phyloP scores from a whole-genome alignment of 2,888 invertebrate species.

The Thereva nobilitata region DNA sequence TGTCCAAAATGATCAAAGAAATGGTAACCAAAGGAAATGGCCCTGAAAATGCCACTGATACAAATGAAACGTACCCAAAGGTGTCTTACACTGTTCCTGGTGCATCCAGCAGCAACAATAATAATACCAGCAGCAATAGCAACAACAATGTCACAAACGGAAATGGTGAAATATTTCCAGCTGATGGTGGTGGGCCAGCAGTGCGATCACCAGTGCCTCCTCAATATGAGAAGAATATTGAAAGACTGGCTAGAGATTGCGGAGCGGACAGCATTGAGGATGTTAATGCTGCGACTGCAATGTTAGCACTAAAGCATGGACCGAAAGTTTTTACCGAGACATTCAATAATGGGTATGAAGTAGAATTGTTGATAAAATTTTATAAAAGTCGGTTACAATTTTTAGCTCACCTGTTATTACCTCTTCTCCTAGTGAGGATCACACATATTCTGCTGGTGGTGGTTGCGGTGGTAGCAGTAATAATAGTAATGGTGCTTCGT shows the following conservation, averaged over 20 bases:
- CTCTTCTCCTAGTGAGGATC: conserved; percentile 88
- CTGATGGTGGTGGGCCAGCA: conserved; percentile 26
- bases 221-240: conserved; percentile 48
- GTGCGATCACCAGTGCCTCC: conserved; percentile 46
- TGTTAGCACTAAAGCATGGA: conserved; percentile 86
- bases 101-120: background rate
- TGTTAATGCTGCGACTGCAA: conserved; percentile 82
- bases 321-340: conserved; percentile 65
- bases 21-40: conserved; percentile 47
- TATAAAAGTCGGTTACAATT: conserved; percentile 9
- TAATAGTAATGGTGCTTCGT: conserved; percentile 59
- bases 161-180: conserved; percentile 23
- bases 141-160: conserved; percentile 31
- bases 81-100: conserved; percentile 22
- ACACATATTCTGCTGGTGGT: conserved; percentile 79
- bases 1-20: conserved; percentile 65
- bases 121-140: background rate
- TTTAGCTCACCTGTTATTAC: conserved; percentile 69
- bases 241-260: conserved; percentile 54
- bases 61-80: conserved; percentile 14
- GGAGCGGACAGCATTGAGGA: conserved; percentile 70
- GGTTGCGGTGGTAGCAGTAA: conserved; percentile 50
- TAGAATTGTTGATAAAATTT: background rate
- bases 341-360: conserved; percentile 55
- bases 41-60: conserved; percentile 52